A percentile compares a stretch with the other conserved stretches of the same genome.
These are phyloP conservation scores for Salarias fasciatus DNA, from an alignment of 2,797 vertebrate species.

Conservation along the genomic window DNA sequence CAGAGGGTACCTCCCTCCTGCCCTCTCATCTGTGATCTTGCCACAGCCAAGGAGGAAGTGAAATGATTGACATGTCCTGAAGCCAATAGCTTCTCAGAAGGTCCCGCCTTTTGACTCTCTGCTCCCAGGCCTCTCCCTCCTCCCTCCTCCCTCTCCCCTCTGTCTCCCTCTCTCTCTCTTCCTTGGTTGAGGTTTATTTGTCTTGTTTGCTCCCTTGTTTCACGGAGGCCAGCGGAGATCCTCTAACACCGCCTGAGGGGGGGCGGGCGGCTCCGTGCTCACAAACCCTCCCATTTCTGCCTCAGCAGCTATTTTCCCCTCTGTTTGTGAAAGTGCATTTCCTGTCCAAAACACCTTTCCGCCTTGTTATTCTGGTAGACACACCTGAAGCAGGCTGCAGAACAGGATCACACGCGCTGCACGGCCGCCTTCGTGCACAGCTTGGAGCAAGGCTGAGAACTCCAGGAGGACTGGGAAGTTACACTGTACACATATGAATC, in stretches of 20 bases:
- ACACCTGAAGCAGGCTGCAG: slow-evolving; percentile 8
- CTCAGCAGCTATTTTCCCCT: slow-evolving; percentile 1
- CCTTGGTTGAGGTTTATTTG: slow-evolving; percentile 43
- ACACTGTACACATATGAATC: no score
- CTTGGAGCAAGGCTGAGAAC: no score
- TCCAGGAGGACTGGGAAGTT: no score
- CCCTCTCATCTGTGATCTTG: slow-evolving; percentile 63
- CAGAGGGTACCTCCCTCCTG: slow-evolving; percentile 74
- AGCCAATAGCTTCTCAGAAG: slow-evolving; percentile 74
- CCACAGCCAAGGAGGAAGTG: slow-evolving; percentile 85
- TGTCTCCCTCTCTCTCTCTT: slow-evolving; percentile 30
- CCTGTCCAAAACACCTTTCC: slow-evolving; percentile 15
- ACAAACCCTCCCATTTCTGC: slow-evolving; percentile 18
- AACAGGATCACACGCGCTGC: slow-evolving; percentile 14
- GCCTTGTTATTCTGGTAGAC: background rate
- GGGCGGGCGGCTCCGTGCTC: slow-evolving; percentile 21
- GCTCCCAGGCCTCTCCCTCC: slow-evolving; percentile 49
- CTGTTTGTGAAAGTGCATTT: slow-evolving; percentile 15
- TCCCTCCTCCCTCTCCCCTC: slow-evolving; percentile 53
- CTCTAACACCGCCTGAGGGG: slow-evolving; percentile 52
- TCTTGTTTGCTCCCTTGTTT: slow-evolving; percentile 48
- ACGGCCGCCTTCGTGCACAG: no score
- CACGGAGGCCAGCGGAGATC: slow-evolving; percentile 45
- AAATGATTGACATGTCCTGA: slow-evolving; percentile 71
- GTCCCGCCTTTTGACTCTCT: slow-evolving; percentile 40